A percentile compares a stretch with the other conserved stretches of the same genome.
Conservation (phyloP, 2,113 vertebrate species). For the Thalassarche chlororhynchos region DNA sequence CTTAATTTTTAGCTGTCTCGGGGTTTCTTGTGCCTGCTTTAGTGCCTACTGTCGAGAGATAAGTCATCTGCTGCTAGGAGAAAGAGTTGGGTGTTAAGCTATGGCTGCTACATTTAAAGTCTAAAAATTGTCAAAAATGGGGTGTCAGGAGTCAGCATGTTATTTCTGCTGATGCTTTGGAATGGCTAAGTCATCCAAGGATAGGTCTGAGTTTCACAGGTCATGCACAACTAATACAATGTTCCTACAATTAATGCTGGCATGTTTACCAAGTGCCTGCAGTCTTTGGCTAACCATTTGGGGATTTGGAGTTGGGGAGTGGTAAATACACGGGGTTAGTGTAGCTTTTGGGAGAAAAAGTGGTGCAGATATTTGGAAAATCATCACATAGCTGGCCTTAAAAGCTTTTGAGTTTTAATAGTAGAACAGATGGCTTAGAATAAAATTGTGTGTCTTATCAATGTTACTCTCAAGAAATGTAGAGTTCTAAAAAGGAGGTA, state of each 20-base stretch:
- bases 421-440: not conserved
- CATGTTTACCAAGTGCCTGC: not conserved
- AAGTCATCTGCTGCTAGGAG: not conserved
- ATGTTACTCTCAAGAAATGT: not conserved
- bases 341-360: not conserved
- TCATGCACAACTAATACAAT: not conserved
- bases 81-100: not conserved
- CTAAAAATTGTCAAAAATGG: not conserved
- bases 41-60: rapidly evolving
- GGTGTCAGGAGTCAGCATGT: not conserved
- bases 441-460: not conserved
- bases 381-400: not conserved
- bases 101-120: not conserved
- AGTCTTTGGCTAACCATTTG: not conserved
- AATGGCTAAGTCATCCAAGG: not conserved
- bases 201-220: not conserved
- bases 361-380: not conserved
- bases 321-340: not conserved
- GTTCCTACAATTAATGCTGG: not conserved
- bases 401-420: not conserved
- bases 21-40: not conserved
- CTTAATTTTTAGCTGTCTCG: not conserved
- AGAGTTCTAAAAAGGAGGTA: not conserved
- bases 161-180: not conserved
- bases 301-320: not conserved